Conservation (phyloP, 2,113 vertebrate genomes). For the Gymnobelideus leadbeateri region DNA sequence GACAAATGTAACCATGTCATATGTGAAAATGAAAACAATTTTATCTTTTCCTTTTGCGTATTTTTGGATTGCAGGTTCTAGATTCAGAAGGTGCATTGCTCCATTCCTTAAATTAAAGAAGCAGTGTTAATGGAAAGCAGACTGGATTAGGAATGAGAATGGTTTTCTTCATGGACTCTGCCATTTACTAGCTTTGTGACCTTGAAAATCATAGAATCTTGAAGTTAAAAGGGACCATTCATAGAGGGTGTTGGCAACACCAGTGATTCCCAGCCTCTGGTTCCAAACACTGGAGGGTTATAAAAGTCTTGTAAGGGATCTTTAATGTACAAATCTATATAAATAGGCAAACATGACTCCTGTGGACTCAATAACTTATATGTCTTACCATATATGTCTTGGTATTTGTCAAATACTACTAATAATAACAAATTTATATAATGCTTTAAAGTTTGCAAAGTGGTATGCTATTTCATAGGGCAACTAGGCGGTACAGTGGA, state of each 20-base stretch:
- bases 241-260: background rate
- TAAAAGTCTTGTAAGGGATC: background rate
- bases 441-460: too few species aligned
- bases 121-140: background rate
- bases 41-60: background rate
- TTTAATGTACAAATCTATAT: background rate
- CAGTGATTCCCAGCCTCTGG: background rate
- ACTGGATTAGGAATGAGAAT: background rate
- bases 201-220: background rate
- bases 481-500: too few species aligned
- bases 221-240: background rate
- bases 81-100: background rate
- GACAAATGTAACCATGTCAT: background rate
- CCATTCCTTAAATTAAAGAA: background rate
- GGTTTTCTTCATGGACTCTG: background rate
- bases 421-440: too few species aligned
- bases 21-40: background rate
- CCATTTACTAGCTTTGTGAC: background rate
- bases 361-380: too few species aligned
- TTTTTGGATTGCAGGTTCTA: background rate
- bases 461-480: too few species aligned
- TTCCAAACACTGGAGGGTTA: background rate
- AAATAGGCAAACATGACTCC: too few species aligned
- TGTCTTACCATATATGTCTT: too few species aligned
- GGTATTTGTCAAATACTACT: too few species aligned